Base-by-base conservation (phyloP, 2,113 vertebrate genomes). In the human (Homo sapiens) region DNA sequence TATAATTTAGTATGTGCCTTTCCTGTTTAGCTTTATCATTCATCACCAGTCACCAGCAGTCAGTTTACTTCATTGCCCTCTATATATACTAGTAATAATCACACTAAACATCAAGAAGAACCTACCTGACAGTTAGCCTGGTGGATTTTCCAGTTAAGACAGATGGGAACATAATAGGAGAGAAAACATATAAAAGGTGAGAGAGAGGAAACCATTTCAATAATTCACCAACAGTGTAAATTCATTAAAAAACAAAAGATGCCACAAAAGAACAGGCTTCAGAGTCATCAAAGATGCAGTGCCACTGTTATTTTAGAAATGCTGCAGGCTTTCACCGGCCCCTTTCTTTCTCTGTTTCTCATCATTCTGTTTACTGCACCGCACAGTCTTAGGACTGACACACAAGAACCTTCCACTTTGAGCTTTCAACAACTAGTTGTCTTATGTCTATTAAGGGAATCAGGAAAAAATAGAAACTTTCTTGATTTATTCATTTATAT, bases 41-140 rank as follows among this genome's bases (percentile, higher is more conserved):
- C 59, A 20, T 90, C 93, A 72, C 14, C 12, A 22, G 87, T 79
- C 94, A 76, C 88, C 55, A 25, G 4, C 32, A 6, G 27, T 76
- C 84, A 78, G 80, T 45, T 90, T 70, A 70, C 78, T 97, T 72
- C 93, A 90, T 55, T 96, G 40, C 68, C 40, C 11, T 75, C 88
- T 18, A 30, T 2, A 79, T 43, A 14, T 16, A 50, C 52, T n/a
- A 93, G 86, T 38, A 76, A 84, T 80, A 79, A 81, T 73, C 76
- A 72, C 81, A 52, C 48, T 27, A 85, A 38, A 89, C 22, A 59
- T 35, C 10, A 70, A 86, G 89, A 80, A n/a, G 79, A 80, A 98
- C 98, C 43, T 97, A 98, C 98, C 98, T 98, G 98, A 97, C 98
- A 98, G 95, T 98, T 98, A 73, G 98, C 98, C 98, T 98, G 98